Evolutionary conservation across 2,113 vertebrate species (phyloP).

Genomic region (Irena cyanogastra): DNA sequence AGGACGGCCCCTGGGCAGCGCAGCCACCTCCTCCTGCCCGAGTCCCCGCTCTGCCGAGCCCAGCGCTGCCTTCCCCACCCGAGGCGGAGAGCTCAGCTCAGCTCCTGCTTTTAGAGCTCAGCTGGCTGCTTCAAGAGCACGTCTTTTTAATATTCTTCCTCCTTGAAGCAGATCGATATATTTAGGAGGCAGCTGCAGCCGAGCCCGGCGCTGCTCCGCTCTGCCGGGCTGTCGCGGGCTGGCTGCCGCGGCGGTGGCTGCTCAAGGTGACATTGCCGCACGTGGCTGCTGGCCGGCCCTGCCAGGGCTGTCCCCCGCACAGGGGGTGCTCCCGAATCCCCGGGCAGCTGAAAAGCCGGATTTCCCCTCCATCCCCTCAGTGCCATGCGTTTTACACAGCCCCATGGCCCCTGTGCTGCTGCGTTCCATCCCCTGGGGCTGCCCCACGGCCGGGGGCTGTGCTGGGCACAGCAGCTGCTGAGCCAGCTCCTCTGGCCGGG

Average conservation of each 20-base stretch:
- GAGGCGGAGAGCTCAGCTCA: neutral
- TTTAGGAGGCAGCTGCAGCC: constrained; percentile 38
- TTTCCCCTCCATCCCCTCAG: accelerated
- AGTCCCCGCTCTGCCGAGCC: too few species aligned
- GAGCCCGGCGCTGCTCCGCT: neutral
- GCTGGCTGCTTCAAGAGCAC: constrained; percentile 22
- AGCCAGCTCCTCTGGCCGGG: neutral
- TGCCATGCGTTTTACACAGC: accelerated
- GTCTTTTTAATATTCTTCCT: neutral
- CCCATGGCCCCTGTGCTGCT: accelerated
- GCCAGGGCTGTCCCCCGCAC: neutral
- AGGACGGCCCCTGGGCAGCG: neutral
- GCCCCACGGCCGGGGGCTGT: neutral
- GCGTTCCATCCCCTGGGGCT: accelerated
- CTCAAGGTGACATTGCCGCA: constrained; percentile 22
- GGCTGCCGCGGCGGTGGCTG: neutral
- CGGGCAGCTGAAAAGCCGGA: neutral
- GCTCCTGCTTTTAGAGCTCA: constrained; percentile 17
- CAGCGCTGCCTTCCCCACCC: neutral
- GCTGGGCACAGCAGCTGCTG: neutral
- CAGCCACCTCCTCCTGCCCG: too few species aligned
- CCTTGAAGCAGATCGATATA: neutral
- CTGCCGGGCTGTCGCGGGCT: neutral
- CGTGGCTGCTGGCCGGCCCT: neutral
- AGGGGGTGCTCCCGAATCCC: neutral